phyloP scores from a whole-genome alignment of 2,113 vertebrate species.

The Microtus richardsoni region DNA sequence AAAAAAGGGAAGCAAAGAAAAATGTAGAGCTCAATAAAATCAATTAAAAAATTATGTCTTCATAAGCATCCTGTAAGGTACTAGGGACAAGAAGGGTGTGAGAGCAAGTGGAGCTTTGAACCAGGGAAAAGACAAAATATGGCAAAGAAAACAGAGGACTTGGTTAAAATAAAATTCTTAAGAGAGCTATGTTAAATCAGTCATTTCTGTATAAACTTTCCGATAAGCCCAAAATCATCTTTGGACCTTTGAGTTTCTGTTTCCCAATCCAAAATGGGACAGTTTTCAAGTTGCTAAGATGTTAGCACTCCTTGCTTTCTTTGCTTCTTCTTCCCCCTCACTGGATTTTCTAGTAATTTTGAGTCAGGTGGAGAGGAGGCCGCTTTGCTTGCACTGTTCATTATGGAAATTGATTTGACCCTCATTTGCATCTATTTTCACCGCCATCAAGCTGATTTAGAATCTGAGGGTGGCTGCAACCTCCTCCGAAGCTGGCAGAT shows the following conservation, averaged over 20 bases:
- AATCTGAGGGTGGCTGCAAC: slow-evolving; percentile 77
- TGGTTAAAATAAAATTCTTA: not conserved
- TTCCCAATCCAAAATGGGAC: not conserved
- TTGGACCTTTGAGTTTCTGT: not conserved
- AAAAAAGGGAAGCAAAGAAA: too few relatives aligned
- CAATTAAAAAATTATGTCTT: not conserved
- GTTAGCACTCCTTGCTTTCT: slow-evolving; percentile 22
- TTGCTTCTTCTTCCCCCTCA: not conserved
- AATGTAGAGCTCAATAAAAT: too few relatives aligned
- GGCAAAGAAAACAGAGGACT: not conserved
- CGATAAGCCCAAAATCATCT: not conserved
- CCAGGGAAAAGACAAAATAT: not conserved
- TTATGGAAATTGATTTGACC: slow-evolving; percentile 84
- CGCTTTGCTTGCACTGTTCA: slow-evolving; percentile 67
- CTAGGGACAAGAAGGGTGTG: not conserved
- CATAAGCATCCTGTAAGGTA: not conserved
- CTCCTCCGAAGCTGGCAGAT: slow-evolving; percentile 79
- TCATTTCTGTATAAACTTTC: not conserved
- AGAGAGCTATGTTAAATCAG: not conserved
- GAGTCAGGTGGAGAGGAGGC: slow-evolving; percentile 75
- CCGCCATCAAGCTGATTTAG: slow-evolving; percentile 82
- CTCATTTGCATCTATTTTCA: slow-evolving; percentile 82
- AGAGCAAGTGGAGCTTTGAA: not conserved
- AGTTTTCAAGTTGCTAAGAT: slow-evolving; percentile 16
- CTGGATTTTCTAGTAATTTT: slow-evolving; percentile 74